phyloP scores from a whole-genome alignment of 2,797 vertebrate species.

The Hemitrygon akajei region DNA sequence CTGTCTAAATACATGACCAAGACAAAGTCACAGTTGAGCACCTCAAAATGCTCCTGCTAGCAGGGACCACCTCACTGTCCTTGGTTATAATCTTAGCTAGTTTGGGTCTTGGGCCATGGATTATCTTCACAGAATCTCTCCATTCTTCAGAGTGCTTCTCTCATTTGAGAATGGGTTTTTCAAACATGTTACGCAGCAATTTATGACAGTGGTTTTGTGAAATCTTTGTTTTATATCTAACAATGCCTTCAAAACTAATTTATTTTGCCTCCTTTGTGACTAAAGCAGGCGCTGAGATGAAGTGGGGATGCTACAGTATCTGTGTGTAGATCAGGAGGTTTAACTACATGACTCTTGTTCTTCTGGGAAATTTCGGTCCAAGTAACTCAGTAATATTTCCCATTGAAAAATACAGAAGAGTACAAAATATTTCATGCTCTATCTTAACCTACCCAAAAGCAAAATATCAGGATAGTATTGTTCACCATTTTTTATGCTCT shows the following conservation, averaged over 20 bases:
- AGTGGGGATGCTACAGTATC: neutral
- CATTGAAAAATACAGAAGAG: neutral
- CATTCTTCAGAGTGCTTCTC: neutral
- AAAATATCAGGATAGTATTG: neutral
- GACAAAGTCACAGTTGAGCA: too few species aligned
- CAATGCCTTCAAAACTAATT: neutral
- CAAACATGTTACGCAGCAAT: neutral
- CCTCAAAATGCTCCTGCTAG: too few species aligned
- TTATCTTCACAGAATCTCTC: neutral
- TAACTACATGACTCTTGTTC: neutral
- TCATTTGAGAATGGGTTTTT: neutral
- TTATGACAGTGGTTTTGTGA: neutral
- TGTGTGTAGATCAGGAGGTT: neutral
- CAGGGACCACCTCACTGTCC: too few species aligned
- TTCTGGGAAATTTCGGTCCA: neutral
- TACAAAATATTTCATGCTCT: neutral
- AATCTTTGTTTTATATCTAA: neutral
- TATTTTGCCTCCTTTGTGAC: neutral
- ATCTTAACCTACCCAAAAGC: neutral
- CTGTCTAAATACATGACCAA: too few species aligned
- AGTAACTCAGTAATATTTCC: neutral
- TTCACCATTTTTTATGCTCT: neutral
- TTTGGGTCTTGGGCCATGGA: neutral
- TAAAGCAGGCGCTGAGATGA: neutral
- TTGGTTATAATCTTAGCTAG: too few species aligned